phyloP scores from a whole-genome alignment of 2,797 vertebrate genomes.

The Myotis planiceps region DNA sequence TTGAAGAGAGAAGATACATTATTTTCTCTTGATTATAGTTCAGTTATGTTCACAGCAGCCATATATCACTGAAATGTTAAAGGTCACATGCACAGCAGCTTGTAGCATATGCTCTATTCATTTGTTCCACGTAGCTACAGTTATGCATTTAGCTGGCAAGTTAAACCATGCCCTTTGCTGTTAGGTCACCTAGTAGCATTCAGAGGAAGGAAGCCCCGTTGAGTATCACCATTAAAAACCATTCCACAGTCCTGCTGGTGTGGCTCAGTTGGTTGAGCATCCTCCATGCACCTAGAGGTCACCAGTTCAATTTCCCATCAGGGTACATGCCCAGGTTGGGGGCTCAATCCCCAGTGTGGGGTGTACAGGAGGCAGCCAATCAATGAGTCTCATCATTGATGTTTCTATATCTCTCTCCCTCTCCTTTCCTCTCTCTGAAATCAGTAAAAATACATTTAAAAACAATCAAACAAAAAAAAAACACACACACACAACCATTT shows the following conservation, averaged over 20 bases:
- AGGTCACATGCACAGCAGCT: not conserved
- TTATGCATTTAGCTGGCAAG: not conserved
- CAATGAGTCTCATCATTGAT: too few relatives aligned
- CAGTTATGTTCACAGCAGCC: not conserved
- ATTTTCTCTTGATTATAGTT: slow-evolving; percentile 67
- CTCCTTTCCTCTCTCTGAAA: too few relatives aligned
- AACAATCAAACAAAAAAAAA: too few relatives aligned
- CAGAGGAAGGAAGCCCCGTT: slow-evolving; percentile 2
- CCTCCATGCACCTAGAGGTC: too few relatives aligned
- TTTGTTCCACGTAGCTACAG: not conserved
- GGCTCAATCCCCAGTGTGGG: too few relatives aligned
- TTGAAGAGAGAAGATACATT: slow-evolving; percentile 68
- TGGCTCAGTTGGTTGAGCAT: too few relatives aligned
- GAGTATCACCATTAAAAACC: slow-evolving; percentile 33
- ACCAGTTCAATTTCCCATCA: too few relatives aligned
- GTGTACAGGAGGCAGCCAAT: too few relatives aligned
- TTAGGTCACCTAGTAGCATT: slow-evolving; percentile 31
- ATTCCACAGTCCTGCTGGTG: slow-evolving; percentile 25
- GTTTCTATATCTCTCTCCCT: too few relatives aligned
- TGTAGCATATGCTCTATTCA: not conserved
- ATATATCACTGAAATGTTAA: slow-evolving; percentile 45
- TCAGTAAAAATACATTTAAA: too few relatives aligned
- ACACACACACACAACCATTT: not conserved
- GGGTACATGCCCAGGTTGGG: too few relatives aligned
- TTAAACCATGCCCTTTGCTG: slow-evolving; percentile 9